Conservation (phyloP, 2,888 invertebrate species). For the Clivina fossor region DNA sequence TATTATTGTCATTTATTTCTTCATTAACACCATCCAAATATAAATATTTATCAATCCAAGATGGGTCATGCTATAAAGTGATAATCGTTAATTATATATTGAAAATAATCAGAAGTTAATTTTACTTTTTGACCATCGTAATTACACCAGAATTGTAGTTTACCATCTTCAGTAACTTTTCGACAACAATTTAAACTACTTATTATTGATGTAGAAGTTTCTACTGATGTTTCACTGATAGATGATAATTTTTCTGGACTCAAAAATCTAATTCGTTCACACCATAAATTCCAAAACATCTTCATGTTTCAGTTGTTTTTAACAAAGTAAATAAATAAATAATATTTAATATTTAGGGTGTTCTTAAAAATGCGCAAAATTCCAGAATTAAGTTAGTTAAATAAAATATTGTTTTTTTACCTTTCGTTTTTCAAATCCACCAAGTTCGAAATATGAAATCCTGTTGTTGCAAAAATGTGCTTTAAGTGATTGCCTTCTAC, state of each 20-base stretch:
- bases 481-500: conserved; percentile 62
- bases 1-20: no score
- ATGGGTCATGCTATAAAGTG: neutral
- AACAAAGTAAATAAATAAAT: neutral
- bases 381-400: neutral
- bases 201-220: conserved; percentile 53
- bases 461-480: conserved; percentile 56
- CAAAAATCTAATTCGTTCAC: conserved; percentile 56
- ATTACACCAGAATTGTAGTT: conserved; percentile 50
- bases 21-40: no score
- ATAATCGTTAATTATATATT: neutral
- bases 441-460: conserved; percentile 68
- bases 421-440: conserved; percentile 60
- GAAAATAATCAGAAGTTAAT: conserved; percentile 7
- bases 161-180: conserved; percentile 45
- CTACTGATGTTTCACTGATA: conserved; percentile 58
- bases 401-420: conserved; percentile 49
- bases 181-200: conserved; percentile 54
- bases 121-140: conserved; percentile 44
- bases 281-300: conserved; percentile 66
- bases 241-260: conserved; percentile 54
- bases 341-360: neutral
- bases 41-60: neutral
- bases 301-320: conserved; percentile 40
- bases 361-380: neutral